Evolutionary conservation across 2,113 vertebrate species (phyloP).

Genomic region (Phaetusa simplex): DNA sequence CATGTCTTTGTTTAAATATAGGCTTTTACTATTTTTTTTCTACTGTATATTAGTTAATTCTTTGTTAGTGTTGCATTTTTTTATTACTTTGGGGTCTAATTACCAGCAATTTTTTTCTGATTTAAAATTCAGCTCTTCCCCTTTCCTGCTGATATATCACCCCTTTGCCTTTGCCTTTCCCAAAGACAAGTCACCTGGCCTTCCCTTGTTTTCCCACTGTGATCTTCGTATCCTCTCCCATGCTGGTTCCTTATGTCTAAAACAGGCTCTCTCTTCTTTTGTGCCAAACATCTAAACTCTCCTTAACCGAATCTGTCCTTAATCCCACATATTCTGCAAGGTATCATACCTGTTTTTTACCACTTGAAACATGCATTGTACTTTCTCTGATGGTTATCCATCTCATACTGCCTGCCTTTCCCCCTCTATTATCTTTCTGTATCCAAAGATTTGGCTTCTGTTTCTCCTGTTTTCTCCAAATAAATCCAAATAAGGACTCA

Average conservation of each 20-base stretch:
- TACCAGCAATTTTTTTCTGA: not conserved
- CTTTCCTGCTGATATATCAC: not conserved
- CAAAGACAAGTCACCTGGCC: not conserved
- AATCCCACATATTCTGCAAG: not conserved
- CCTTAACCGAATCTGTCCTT: not conserved
- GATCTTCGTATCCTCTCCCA: conserved; percentile 26
- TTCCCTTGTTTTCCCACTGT: not conserved
- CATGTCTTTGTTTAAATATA: not conserved
- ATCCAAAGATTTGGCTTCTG: not conserved
- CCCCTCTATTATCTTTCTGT: not conserved
- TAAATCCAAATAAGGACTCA: no score
- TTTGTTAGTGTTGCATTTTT: not conserved
- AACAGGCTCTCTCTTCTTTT: not conserved
- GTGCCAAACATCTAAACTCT: conserved; percentile 2
- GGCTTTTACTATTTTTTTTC: not conserved
- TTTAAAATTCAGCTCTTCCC: not conserved
- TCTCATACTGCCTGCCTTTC: not conserved
- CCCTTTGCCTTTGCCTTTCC: not conserved
- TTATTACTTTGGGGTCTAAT: not conserved
- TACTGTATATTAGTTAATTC: not conserved
- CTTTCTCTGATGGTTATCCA: not conserved
- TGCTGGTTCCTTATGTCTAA: conserved; percentile 42
- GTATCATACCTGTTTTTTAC: not conserved
- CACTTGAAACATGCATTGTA: not conserved
- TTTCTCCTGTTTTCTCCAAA: no score